A percentile compares a stretch with the other conserved stretches of the same genome.
Conservation (phyloP, 2,888 invertebrate genomes). For the Drosophila flavopinicola region DNA sequence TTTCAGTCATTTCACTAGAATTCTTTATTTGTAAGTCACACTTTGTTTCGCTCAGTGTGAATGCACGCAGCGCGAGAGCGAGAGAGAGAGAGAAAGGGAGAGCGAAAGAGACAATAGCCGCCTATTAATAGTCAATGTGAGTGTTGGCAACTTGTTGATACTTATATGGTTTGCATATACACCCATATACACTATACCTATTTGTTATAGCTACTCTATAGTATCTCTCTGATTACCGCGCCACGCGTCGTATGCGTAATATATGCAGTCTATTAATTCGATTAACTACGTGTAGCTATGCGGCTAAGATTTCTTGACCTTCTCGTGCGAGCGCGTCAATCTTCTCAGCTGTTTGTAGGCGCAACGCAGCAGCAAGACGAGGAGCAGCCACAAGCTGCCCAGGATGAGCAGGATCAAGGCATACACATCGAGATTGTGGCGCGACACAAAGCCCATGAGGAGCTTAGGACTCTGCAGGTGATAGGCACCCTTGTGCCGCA, state of each 20-base stretch:
- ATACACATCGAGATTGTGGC: slow-evolving; percentile 85
- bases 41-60: slow-evolving; percentile 16
- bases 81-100: not conserved
- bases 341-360: not conserved
- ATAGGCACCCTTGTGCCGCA: slow-evolving; percentile 85
- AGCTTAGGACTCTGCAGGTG: slow-evolving; percentile 85
- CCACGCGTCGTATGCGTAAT: slow-evolving; percentile 26
- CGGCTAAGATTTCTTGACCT: slow-evolving; percentile 32
- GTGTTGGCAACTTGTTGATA: slow-evolving; percentile 46
- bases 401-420: slow-evolving; percentile 26
- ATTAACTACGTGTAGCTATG: slow-evolving; percentile 8
- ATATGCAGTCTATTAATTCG: slow-evolving; percentile 1
- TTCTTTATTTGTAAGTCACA: not conserved
- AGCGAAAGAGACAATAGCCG: slow-evolving; percentile 10
- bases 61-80: slow-evolving; percentile 5
- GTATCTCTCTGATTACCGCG: slow-evolving; percentile 4
- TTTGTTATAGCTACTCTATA: not conserved
- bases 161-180: slow-evolving; percentile 20
- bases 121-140: slow-evolving; percentile 50
- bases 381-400: not conserved
- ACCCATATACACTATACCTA: not conserved
- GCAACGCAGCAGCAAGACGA: slow-evolving; percentile 9
- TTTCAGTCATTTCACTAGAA: not conserved
- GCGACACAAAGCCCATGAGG: slow-evolving; percentile 84
- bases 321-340: slow-evolving; percentile 5